Conservation (phyloP, 2,113 vertebrate genomes). For the Tragelaphus strepsiceros region DNA sequence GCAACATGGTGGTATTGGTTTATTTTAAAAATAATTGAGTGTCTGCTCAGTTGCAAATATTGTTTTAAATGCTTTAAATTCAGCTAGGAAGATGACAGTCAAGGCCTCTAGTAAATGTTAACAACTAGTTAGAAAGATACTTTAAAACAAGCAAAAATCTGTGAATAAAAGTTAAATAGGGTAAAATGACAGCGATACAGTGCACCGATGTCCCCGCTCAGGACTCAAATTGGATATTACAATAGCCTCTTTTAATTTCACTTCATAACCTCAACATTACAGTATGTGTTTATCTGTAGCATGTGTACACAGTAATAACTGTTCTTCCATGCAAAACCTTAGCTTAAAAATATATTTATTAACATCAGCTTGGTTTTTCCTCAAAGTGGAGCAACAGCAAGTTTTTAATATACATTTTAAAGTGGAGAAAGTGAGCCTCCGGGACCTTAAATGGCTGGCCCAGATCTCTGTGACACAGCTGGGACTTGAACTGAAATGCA, state of each 20-base stretch:
- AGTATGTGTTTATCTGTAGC: background rate
- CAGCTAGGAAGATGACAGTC: background rate
- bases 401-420: background rate
- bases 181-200: background rate
- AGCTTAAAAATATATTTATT: background rate
- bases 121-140: conserved; percentile 4
- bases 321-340: background rate
- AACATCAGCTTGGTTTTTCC: background rate
- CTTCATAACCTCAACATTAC: background rate
- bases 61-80: conserved; percentile 19
- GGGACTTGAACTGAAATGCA: background rate
- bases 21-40: conserved; percentile 31
- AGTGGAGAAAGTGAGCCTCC: background rate
- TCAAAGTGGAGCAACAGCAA: background rate
- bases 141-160: conserved; percentile 22
- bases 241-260: background rate
- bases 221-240: background rate
- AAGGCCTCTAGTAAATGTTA: conserved; percentile 7
- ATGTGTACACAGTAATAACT: background rate
- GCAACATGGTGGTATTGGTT: background rate
- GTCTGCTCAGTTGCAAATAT: background rate
- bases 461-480: background rate
- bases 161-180: background rate
- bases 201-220: background rate
- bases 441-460: background rate